Evolutionary conservation across 2,113 vertebrate species (phyloP).

Genomic region (Lipophrys pholis): DNA sequence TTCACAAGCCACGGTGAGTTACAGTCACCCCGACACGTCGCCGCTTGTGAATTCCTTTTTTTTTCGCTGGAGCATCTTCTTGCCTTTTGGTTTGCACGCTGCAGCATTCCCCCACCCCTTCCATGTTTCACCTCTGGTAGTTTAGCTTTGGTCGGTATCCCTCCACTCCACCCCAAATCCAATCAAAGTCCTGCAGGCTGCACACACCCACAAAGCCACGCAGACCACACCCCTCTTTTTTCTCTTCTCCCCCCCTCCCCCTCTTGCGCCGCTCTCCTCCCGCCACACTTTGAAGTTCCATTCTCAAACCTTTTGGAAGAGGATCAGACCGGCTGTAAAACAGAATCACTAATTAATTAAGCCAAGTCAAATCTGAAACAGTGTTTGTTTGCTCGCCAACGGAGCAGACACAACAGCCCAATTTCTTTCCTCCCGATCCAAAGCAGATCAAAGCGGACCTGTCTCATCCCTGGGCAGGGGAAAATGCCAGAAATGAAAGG

Average conservation of each 20-base stretch:
- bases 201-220: conserved; percentile 53
- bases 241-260: conserved; percentile 56
- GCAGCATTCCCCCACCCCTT: neutral
- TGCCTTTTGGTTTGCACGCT: neutral
- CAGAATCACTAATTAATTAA: conserved; percentile 99
- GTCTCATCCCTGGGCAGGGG: conserved; percentile 84
- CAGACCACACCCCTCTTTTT: conserved; percentile 85
- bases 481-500: conserved; percentile 82
- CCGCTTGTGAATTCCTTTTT: neutral
- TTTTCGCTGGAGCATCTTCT: neutral
- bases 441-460: conserved; percentile 92
- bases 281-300: conserved; percentile 94
- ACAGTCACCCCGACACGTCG: conserved; percentile 4
- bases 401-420: conserved; percentile 92
- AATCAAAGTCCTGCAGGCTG: conserved; percentile 78
- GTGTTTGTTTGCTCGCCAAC: conserved; percentile 99
- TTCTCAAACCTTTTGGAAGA: conserved; percentile 97
- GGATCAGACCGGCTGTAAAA: conserved; percentile 98
- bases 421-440: conserved; percentile 86
- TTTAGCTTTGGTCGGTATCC: conserved; percentile 20
- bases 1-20: conserved; percentile 11
- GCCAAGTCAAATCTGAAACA: conserved; percentile 99
- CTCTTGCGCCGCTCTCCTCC: conserved; percentile 84
- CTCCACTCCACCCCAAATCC: conserved; percentile 31
- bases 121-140: conserved; percentile 23